Evolutionary conservation across 2,888 invertebrate genomes (phyloP).

Genomic region (Kryphioiulus occultus): DNA sequence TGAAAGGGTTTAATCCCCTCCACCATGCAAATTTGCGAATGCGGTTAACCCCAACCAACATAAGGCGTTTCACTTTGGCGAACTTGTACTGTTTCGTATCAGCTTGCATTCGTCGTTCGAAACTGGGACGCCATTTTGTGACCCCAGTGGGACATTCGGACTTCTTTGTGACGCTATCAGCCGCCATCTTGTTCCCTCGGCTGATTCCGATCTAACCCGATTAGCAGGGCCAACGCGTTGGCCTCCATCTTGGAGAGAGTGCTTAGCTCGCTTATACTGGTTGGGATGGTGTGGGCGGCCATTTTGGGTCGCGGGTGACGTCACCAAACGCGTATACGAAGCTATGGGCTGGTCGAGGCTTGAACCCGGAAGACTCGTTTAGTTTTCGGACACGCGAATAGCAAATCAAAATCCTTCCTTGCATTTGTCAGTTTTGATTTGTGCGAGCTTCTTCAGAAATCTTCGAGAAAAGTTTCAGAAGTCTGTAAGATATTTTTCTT

Average conservation of each 20-base stretch:
- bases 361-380: background rate
- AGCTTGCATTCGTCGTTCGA: background rate
- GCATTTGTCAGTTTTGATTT: too few species aligned
- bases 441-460: too few species aligned
- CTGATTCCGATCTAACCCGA: constrained; percentile 2
- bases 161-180: constrained; percentile 1
- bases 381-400: too few species aligned
- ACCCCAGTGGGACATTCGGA: background rate
- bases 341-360: too few species aligned
- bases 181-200: background rate
- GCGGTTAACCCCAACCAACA: constrained; percentile 24
- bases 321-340: background rate
- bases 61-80: background rate
- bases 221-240: background rate
- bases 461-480: too few species aligned
- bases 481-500: too few species aligned
- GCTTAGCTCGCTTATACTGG: background rate
- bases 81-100: background rate
- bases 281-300: constrained; percentile 1
- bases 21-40: background rate
- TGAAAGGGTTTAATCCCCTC: background rate
- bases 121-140: constrained; percentile 13
- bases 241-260: background rate
- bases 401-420: too few species aligned
- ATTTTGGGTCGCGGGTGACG: background rate